These are phyloP conservation scores for Leptobrachium ailaonicum DNA, from an alignment of 2,113 vertebrate genomes.

Conservation along the genomic window DNA sequence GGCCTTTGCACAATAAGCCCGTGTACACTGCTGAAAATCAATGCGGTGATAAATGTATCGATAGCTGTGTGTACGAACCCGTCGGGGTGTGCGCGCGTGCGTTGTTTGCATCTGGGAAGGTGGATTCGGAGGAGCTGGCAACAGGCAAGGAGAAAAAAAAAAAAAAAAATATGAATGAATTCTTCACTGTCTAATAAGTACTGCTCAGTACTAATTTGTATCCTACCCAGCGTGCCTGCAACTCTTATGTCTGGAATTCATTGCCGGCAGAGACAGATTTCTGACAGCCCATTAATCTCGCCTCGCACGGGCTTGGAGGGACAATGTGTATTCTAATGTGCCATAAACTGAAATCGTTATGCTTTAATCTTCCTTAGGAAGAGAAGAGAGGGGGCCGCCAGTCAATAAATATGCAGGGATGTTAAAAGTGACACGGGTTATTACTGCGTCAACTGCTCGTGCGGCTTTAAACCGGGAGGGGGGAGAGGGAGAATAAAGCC, in stretches of 20 bases:
- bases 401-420: constrained; percentile 50
- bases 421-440: constrained; percentile 50
- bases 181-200: constrained; percentile 44
- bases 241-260: constrained; percentile 47
- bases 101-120: too few species aligned
- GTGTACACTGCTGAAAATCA: too few species aligned
- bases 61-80: too few species aligned
- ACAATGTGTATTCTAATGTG: constrained; percentile 50
- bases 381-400: constrained; percentile 45
- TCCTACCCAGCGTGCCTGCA: constrained; percentile 36
- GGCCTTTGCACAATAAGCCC: too few species aligned
- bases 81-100: too few species aligned
- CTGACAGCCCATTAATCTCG: constrained; percentile 42
- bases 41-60: too few species aligned
- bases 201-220: constrained; percentile 49
- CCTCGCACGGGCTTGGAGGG: constrained; percentile 32
- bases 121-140: background rate
- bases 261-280: constrained; percentile 46
- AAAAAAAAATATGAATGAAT: constrained; percentile 45
- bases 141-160: constrained; percentile 25
- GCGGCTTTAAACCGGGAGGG: constrained; percentile 17
- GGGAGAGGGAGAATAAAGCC: constrained; percentile 11
- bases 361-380: constrained; percentile 50
- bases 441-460: constrained; percentile 47
- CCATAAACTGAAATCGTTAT: constrained; percentile 51